Evolutionary conservation across 2,113 vertebrate species (phyloP).

Genomic region (Corythoichthys intestinalis): DNA sequence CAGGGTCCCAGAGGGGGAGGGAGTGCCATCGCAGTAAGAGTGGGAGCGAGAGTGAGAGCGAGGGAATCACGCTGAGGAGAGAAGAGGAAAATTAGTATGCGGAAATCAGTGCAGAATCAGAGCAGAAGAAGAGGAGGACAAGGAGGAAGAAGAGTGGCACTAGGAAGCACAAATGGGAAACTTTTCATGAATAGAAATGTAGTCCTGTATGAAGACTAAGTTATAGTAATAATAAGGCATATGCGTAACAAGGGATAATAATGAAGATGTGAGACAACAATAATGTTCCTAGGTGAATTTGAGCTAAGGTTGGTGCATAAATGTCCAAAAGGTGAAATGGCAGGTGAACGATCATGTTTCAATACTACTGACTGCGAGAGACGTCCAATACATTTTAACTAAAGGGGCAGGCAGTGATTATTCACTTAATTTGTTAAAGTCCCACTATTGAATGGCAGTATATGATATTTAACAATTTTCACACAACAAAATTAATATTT

Average conservation of each 20-base stretch:
- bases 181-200: slow-evolving; percentile 45
- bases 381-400: too few relatives aligned
- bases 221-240: neutral
- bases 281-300: neutral
- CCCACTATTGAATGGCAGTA: too few relatives aligned
- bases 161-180: slow-evolving; percentile 52
- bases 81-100: slow-evolving; percentile 73
- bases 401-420: too few relatives aligned
- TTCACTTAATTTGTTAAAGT: too few relatives aligned
- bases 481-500: too few relatives aligned
- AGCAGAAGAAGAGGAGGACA: slow-evolving; percentile 32
- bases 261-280: neutral
- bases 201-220: slow-evolving; percentile 12
- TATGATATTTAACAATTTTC: too few relatives aligned
- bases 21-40: slow-evolving; percentile 72
- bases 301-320: neutral
- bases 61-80: slow-evolving; percentile 66
- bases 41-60: slow-evolving; percentile 55
- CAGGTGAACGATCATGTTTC: neutral
- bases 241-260: neutral
- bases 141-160: slow-evolving; percentile 24
- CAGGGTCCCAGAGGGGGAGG: slow-evolving; percentile 82
- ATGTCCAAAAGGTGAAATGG: neutral
- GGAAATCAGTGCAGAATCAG: slow-evolving; percentile 72
- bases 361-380: too few relatives aligned